phyloP scores from a whole-genome alignment of 1,140 invertebrate genomes.

The Pantala flavescens region DNA sequence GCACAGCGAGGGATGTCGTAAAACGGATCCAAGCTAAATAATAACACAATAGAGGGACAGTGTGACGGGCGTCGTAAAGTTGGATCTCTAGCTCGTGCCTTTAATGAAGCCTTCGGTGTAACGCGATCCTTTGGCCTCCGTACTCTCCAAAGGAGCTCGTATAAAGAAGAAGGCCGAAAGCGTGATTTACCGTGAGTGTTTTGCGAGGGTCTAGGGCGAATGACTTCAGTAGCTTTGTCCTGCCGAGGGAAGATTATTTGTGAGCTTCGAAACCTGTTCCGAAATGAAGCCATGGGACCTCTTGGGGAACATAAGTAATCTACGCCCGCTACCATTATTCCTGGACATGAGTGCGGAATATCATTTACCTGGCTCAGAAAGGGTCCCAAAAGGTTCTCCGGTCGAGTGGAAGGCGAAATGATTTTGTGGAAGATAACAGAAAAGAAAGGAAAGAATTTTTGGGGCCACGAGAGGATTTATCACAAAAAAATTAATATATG shows the following conservation, averaged over 20 bases:
- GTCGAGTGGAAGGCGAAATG: neutral
- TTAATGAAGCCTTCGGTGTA: too few relatives aligned
- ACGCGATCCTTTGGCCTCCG: too few relatives aligned
- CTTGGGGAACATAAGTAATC: neutral
- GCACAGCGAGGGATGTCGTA: too few relatives aligned
- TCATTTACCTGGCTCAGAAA: neutral
- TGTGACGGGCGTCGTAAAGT: too few relatives aligned
- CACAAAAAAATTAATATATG: conserved; percentile 1
- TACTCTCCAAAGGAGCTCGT: too few relatives aligned
- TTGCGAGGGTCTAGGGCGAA: too few relatives aligned
- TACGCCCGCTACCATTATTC: neutral
- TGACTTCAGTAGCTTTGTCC: too few relatives aligned
- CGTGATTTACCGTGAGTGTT: too few relatives aligned
- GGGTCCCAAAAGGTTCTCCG: neutral
- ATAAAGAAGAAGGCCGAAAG: too few relatives aligned
- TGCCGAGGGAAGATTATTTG: neutral
- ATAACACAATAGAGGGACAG: too few relatives aligned
- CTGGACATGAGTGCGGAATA: neutral
- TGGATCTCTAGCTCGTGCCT: too few relatives aligned
- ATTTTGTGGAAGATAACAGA: neutral
- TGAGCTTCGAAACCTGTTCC: neutral
- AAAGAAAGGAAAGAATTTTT: neutral
- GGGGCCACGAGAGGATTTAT: neutral
- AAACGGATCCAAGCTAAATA: too few relatives aligned
- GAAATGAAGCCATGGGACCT: neutral